Conservation (phyloP, 2,113 vertebrate species). For the Tupaia tana region DNA sequence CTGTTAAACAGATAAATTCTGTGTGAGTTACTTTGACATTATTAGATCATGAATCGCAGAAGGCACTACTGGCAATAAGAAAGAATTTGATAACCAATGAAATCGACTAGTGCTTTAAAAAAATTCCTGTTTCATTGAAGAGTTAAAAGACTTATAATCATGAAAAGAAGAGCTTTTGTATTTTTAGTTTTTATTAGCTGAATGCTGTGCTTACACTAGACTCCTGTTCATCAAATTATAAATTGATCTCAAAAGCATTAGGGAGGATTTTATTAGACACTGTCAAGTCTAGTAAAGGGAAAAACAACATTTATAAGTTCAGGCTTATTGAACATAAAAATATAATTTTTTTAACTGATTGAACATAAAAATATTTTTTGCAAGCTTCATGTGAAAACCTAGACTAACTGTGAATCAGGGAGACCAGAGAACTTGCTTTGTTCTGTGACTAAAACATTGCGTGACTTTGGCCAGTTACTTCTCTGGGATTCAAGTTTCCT, state of each 20-base stretch:
- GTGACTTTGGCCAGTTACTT: neutral
- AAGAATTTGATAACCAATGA: slow-evolving; percentile 2
- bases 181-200: neutral
- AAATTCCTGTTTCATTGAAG: neutral
- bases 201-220: neutral
- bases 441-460: neutral
- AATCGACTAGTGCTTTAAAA: neutral
- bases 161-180: neutral
- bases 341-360: neutral
- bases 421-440: neutral
- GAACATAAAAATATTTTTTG: neutral
- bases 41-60: neutral
- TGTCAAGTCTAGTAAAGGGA: neutral
- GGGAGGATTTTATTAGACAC: neutral
- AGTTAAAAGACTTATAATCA: neutral
- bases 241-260: neutral
- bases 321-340: neutral
- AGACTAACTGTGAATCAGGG: neutral
- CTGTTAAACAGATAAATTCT: slow-evolving; percentile 46
- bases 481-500: slow-evolving; percentile 3
- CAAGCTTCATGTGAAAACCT: slow-evolving; percentile 8
- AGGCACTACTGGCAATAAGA: neutral
- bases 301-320: neutral
- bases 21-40: neutral
- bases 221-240: slow-evolving; percentile 11